Base-by-base conservation (phyloP, 2,797 vertebrate genomes). In the Ictinia mississippiensis region DNA sequence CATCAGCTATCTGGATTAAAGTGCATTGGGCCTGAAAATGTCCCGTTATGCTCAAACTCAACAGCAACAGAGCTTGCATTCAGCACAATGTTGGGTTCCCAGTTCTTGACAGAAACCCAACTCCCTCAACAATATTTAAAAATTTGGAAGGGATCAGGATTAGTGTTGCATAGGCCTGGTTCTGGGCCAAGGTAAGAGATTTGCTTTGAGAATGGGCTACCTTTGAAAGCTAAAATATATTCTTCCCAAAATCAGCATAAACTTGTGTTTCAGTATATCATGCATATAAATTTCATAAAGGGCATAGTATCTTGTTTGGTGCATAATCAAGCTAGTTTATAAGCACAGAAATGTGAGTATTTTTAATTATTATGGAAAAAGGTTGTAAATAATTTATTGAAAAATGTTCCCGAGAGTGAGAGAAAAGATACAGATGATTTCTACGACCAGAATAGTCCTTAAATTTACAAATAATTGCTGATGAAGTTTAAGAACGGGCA, bases 331-430 rank as follows among this genome's bases (percentile, higher is more conserved):
- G 35, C n/a, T 68, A 23, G 33, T 61, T 87, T 72, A 38, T 62
- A 44, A 83, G 47, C 35, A 80, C 25, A 31, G 11, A 68, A 83
- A 66, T 50, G 8, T 45, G 31, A 45, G 5, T 72, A 50, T 58
- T 84, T 94, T 89, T 85, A 9, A 70, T 87, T 84, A 73, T 49
- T 83, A 50, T 66, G 22, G 47, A 12, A 70, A 86, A 82, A 70
- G 5, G 1, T 47, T 62, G n/a, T 44, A 71, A 87, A 73, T 77
- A 22, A 37, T 38, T 53, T 68, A 45, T 65, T 83, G 66, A 56
- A 87, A 85, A 25, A 68, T 62, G 2, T 53, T 90, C 29, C 56
- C 68, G 42, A 33, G 16, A 66, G 35, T 47, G 8, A 89, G 14
- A 65, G 15, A 93, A 93, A 95, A 65, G 4, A 26, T 65, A 58